Conservation (phyloP, 2,113 vertebrate genomes). For the Chaetodon auriga region DNA sequence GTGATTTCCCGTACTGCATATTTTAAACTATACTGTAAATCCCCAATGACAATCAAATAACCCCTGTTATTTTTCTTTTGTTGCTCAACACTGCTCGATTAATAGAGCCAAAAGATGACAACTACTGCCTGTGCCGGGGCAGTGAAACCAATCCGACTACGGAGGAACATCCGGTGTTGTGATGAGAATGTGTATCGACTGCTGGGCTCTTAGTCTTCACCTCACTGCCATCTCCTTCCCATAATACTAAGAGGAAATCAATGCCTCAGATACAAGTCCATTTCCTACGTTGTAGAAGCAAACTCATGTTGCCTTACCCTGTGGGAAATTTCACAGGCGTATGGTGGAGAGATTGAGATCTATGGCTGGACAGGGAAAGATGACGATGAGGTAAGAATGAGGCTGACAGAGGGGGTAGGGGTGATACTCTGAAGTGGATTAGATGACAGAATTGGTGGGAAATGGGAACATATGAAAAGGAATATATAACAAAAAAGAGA, state of each 20-base stretch:
- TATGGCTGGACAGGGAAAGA: background rate
- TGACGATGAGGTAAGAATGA: slow-evolving; percentile 16
- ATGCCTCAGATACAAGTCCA: slow-evolving; percentile 73
- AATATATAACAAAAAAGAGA: background rate
- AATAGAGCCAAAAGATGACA: slow-evolving; percentile 44
- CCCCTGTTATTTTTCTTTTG: slow-evolving; percentile 13
- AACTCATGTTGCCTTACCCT: slow-evolving; percentile 61
- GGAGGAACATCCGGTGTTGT: slow-evolving; percentile 59
- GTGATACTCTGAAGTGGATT: background rate
- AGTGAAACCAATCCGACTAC: slow-evolving; percentile 39
- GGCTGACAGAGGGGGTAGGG: background rate
- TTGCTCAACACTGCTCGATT: slow-evolving; percentile 49
- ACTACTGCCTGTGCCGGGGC: slow-evolving; percentile 31
- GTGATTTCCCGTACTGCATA: slow-evolving; percentile 10
- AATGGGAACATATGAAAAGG: slow-evolving; percentile 7
- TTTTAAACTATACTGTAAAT: slow-evolving; percentile 35
- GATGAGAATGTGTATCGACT: slow-evolving; percentile 66
- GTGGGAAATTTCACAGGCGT: slow-evolving; percentile 65
- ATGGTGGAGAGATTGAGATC: slow-evolving; percentile 32
- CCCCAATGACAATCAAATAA: slow-evolving; percentile 44
- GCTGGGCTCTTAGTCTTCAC: slow-evolving; percentile 64
- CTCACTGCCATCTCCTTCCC: slow-evolving; percentile 64
- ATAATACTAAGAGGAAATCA: slow-evolving; percentile 78
- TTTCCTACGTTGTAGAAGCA: slow-evolving; percentile 73
- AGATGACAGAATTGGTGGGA: slow-evolving; percentile 20